A percentile compares a stretch with the other conserved stretches of the same genome.
These are phyloP conservation scores for Allygus modestus DNA, from an alignment of 2,888 invertebrate species.

Conservation along the genomic window DNA sequence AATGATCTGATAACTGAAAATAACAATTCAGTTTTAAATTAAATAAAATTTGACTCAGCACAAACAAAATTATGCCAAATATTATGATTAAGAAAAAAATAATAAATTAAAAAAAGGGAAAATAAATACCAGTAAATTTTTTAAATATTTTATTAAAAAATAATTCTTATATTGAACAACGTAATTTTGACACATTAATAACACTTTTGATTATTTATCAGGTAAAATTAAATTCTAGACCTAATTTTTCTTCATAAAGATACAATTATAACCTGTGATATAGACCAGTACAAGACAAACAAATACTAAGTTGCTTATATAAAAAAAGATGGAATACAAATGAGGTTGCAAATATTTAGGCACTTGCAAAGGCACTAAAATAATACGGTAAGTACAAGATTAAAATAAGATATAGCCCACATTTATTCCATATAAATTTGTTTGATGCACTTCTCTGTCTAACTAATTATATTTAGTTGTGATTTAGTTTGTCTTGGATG, in stretches of 20 bases:
- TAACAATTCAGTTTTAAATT: no score
- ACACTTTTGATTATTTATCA: slow-evolving; percentile 11
- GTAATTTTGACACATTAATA: slow-evolving; percentile 6
- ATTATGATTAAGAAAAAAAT: no score
- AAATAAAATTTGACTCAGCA: no score
- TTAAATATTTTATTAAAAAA: slow-evolving; percentile 30
- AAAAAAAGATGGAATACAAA: not conserved
- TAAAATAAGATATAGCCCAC: not conserved
- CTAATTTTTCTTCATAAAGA: not conserved
- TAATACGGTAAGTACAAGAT: not conserved
- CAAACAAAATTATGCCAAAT: no score
- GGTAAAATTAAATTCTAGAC: not conserved
- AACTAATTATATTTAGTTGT: not conserved
- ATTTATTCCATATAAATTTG: not conserved
- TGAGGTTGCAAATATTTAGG: slow-evolving; percentile 24
- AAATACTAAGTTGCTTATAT: not conserved
- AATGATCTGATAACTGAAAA: no score
- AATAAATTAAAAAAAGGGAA: no score
- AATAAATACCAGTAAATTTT: not conserved
- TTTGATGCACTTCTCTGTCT: not conserved
- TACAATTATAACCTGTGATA: slow-evolving; percentile 11
- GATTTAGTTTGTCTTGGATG: not conserved
- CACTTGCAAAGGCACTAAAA: slow-evolving; percentile 37
- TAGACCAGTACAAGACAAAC: not conserved
- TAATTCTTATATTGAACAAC: slow-evolving; percentile 7